Evolutionary conservation across 1,140 invertebrate genomes (phyloP).

Genomic region (Papilio xuthus): DNA sequence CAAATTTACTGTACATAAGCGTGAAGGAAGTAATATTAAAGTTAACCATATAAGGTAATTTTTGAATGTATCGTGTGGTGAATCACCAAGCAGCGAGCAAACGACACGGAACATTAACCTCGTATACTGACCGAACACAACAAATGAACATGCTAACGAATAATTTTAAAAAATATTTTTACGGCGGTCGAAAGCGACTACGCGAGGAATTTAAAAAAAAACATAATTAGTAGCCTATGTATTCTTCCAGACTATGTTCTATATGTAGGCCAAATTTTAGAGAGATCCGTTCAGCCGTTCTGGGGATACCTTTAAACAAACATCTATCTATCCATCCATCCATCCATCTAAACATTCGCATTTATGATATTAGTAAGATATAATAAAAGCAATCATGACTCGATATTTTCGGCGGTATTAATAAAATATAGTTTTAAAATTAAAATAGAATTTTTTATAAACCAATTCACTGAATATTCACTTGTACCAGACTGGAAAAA

Average conservation of each 20-base stretch:
- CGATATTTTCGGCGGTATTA: background rate
- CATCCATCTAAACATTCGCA: no score
- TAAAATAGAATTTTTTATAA: background rate
- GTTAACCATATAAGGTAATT: background rate
- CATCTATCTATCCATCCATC: no score
- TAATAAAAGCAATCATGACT: background rate
- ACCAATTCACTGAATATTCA: background rate
- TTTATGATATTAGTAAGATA: no score
- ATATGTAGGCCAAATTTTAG: no score
- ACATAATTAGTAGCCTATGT: no score
- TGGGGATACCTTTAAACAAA: no score
- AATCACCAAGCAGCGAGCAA: background rate
- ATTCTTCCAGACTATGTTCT: no score
- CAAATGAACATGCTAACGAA: constrained; percentile 9
- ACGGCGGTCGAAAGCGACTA: no score
- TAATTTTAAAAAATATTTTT: background rate
- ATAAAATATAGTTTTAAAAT: no score
- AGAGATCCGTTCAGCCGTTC: no score
- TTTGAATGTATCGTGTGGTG: background rate
- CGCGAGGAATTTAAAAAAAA: background rate
- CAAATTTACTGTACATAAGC: no score
- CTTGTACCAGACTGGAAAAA: background rate
- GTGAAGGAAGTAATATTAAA: no score
- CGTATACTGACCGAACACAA: background rate
- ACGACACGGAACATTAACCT: background rate